Evolutionary conservation across 2,797 vertebrate genomes (phyloP), one percentile per base, ranked within the genome.

Genomic region (Eulemur rubriventer): DNA sequence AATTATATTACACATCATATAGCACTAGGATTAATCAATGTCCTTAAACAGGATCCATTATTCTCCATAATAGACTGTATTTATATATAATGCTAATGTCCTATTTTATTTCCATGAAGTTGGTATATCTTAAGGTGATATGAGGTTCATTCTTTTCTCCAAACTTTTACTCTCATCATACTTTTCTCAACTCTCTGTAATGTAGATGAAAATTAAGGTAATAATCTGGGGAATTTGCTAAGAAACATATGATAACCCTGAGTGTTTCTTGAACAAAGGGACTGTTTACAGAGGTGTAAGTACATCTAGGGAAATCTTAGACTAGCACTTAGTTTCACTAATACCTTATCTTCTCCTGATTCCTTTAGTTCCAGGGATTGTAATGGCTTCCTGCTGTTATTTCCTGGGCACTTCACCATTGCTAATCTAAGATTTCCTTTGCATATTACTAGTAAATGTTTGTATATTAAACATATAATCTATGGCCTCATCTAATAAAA

Each of bases 21-120:
- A 96, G 81, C 79, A 96, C 91, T 96, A 96, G 94, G 85, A 98
- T 97, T 98, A 98, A 95, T 92, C 59, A 98, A 73, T 95, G 59
- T 70, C 93, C 73, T 97, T 59, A 95, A 94, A 69, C 9, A 93
- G n/a, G 57, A 63, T 88, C 91, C 80, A 61, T 89, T 97, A 35
- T 78, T 92, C 96, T 84, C 28, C 76, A 18, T 9, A 94, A 48
- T 84, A n/a, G 96, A 46, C 83, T 75, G 17, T 79, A 17, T 87
- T 63, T 83, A 33, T 65, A n/a, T 50, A n/a, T 33, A 48, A 61
- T 20, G 0, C 12, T 88, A 80, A 63, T 65, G 43, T 87, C 35
- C 18, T 72, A 46, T 41, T 94, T 88, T 20, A 90, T 84, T 91
- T 72, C 33, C 4, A 35, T 35, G 50, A 96, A 83, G 7, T 41